A percentile compares a stretch with the other conserved stretches of the same genome.
Conservation (phyloP, 2,888 invertebrate genomes). For the Frankliniella fusca region DNA sequence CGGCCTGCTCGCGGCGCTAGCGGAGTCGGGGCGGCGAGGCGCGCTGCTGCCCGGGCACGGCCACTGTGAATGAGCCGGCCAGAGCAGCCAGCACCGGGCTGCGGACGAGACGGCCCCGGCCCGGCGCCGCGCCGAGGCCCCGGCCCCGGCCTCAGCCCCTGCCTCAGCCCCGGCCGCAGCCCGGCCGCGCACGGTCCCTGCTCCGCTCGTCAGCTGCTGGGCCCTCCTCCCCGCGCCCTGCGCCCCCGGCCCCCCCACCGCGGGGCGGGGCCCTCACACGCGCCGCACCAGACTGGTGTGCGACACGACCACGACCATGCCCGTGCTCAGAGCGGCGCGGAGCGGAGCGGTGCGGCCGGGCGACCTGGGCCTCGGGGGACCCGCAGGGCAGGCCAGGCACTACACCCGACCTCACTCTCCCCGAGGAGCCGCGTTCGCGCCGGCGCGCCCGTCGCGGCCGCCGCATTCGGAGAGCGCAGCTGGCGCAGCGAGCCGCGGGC, state of each 20-base stretch:
- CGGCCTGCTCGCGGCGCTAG: background rate
- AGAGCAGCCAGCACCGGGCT: background rate
- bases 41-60: background rate
- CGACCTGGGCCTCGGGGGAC: background rate
- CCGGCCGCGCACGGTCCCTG: background rate
- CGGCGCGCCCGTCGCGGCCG: no score
- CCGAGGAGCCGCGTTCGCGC: no score
- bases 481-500: no score
- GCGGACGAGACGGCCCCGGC: conserved; percentile 3
- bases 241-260: background rate
- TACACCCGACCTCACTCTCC: no score
- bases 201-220: background rate
- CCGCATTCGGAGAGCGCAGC: no score
- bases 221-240: background rate
- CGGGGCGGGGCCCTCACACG: background rate
- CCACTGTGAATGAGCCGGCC: background rate
- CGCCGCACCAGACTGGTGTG: background rate
- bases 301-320: background rate
- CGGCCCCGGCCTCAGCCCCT: background rate
- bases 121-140: background rate
- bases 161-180: background rate
- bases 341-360: background rate
- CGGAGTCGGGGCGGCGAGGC: background rate
- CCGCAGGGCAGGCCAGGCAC: no score
- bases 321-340: background rate